phyloP scores from a whole-genome alignment of 2,797 vertebrate species.

The Antrozous pallidus region DNA sequence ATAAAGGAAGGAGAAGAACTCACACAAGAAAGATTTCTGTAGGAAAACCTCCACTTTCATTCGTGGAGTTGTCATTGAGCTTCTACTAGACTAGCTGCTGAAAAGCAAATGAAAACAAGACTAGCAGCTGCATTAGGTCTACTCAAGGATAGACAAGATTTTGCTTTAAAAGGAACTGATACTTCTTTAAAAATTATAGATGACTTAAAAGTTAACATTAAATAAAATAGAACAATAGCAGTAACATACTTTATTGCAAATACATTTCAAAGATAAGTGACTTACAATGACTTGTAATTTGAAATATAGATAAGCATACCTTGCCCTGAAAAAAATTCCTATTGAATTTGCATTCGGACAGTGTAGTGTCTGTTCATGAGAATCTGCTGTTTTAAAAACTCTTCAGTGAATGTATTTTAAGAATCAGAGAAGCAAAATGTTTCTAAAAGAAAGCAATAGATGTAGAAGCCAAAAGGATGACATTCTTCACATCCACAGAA shows the following conservation, averaged over 20 bases:
- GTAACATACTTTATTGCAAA: background rate
- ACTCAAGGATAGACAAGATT: background rate
- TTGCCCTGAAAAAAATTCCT: background rate
- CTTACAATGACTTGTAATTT: background rate
- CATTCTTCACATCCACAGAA: conserved; percentile 4
- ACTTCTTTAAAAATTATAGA: background rate
- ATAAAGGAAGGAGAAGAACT: background rate
- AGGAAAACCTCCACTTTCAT: background rate
- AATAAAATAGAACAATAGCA: background rate
- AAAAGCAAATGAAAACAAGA: background rate
- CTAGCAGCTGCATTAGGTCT: background rate
- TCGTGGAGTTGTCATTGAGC: background rate
- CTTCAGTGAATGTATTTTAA: background rate
- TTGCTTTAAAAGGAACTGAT: background rate
- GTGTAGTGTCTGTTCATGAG: background rate
- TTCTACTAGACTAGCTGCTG: background rate
- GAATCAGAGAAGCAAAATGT: background rate
- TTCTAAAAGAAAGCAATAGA: conserved; percentile 52
- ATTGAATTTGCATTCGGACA: background rate
- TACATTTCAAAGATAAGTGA: background rate
- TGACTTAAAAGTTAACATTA: background rate
- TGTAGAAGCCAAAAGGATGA: background rate
- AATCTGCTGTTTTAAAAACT: background rate
- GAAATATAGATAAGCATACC: background rate
- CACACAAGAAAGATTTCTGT: background rate